A percentile compares a stretch with the other conserved stretches of the same genome.
phyloP scores from a whole-genome alignment of 2,113 vertebrate genomes.

The Conger conger region DNA sequence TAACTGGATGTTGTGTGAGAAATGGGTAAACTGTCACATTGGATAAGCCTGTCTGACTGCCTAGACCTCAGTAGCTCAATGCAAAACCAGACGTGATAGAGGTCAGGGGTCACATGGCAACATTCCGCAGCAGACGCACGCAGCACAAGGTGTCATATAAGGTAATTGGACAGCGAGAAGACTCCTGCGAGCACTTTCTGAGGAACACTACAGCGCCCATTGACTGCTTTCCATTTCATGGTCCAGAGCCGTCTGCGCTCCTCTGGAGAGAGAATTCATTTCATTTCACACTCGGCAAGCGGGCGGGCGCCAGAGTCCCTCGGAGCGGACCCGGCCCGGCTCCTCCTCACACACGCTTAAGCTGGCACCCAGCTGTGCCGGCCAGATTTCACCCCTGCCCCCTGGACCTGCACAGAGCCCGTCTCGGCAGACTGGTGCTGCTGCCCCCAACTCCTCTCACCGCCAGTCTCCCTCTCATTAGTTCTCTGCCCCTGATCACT shows the following conservation, averaged over 20 bases:
- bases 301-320: constrained; percentile 72
- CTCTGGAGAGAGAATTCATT: not conserved
- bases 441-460: constrained; percentile 62
- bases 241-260: not conserved
- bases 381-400: constrained; percentile 92
- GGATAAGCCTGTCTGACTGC: not conserved
- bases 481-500: too few relatives aligned
- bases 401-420: constrained; percentile 79
- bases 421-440: constrained; percentile 87
- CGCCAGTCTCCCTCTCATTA: not conserved
- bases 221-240: not conserved
- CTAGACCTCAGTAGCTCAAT: not conserved
- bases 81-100: not conserved
- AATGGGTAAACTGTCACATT: not conserved
- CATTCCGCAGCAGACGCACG: not conserved
- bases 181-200: not conserved
- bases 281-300: constrained; percentile 56
- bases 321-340: constrained; percentile 57
- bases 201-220: not conserved
- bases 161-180: not conserved
- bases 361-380: constrained; percentile 79
- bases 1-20: not conserved
- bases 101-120: not conserved
- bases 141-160: not conserved
- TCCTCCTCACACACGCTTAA: constrained; percentile 38